phyloP scores from a whole-genome alignment of 1,140 invertebrate species.

The Bombus huntii region DNA sequence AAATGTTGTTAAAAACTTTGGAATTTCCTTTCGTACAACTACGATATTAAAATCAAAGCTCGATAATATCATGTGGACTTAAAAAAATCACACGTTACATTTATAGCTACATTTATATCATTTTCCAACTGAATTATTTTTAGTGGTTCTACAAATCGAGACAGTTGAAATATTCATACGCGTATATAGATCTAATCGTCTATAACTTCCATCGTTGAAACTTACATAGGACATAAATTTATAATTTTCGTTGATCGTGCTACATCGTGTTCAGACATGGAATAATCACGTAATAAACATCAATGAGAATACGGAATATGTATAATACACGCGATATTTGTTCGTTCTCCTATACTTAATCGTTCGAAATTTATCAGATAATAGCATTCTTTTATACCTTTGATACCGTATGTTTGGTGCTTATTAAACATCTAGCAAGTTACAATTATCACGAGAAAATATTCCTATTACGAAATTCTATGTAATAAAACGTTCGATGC shows the following conservation, averaged over 20 bases:
- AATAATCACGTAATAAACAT: neutral
- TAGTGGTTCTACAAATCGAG: slow-evolving; percentile 10
- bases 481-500: neutral
- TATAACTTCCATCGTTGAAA: neutral
- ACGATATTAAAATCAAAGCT: neutral
- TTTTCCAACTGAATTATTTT: slow-evolving; percentile 4
- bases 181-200: neutral
- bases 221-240: neutral
- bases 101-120: neutral
- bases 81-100: neutral
- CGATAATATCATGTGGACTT: neutral
- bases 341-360: neutral
- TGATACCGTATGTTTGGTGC: too few species aligned
- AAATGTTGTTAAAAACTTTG: neutral
- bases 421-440: neutral
- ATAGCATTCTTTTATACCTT: neutral
- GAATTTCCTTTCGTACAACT: neutral
- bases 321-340: neutral
- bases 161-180: neutral
- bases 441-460: neutral
- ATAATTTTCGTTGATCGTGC: neutral
- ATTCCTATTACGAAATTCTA: neutral
- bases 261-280: too few species aligned
- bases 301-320: too few species aligned
- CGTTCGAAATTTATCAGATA: slow-evolving; percentile 1